phyloP scores from a whole-genome alignment of 1,140 invertebrate genomes.

The Antheraea mylitta region DNA sequence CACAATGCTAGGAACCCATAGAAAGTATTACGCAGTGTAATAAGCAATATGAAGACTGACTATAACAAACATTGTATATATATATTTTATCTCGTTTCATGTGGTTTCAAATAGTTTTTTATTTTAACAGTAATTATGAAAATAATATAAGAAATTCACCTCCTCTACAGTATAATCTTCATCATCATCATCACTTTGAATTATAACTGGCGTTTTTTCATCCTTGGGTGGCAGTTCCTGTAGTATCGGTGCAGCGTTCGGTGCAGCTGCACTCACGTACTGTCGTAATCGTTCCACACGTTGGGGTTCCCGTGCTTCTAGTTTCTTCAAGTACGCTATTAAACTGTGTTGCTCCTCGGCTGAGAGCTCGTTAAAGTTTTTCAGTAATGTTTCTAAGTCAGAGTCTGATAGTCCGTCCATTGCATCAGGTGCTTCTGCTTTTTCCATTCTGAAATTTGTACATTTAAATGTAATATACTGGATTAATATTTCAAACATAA shows the following conservation, averaged over 20 bases:
- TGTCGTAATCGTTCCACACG: slow-evolving; percentile 83
- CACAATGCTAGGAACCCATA: too few species aligned
- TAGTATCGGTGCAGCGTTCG: slow-evolving; percentile 16
- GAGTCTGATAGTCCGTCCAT: slow-evolving; percentile 76
- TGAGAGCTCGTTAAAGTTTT: slow-evolving; percentile 87
- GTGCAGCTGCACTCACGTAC: slow-evolving; percentile 56
- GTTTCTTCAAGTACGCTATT: slow-evolving; percentile 87
- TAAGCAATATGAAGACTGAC: too few species aligned
- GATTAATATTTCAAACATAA: background rate
- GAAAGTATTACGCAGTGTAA: too few species aligned
- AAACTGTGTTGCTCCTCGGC: slow-evolving; percentile 88
- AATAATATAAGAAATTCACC: slow-evolving; percentile 27
- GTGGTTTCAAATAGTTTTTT: too few species aligned
- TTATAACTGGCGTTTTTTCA: slow-evolving; percentile 18
- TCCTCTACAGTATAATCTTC: slow-evolving; percentile 65
- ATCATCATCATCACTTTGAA: slow-evolving; percentile 60
- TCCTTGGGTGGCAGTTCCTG: background rate
- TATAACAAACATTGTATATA: too few species aligned
- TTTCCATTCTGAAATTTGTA: slow-evolving; percentile 34
- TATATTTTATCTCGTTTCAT: too few species aligned
- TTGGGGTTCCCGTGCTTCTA: slow-evolving; percentile 84
- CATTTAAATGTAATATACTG: background rate
- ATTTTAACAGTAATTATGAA: too few species aligned
- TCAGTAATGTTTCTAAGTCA: slow-evolving; percentile 86
- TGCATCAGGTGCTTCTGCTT: slow-evolving; percentile 33